A percentile compares a stretch with the other conserved stretches of the same genome.
Evolutionary conservation across 1,140 invertebrate species (phyloP).

Genomic region (Mizuhopecten yessoensis): DNA sequence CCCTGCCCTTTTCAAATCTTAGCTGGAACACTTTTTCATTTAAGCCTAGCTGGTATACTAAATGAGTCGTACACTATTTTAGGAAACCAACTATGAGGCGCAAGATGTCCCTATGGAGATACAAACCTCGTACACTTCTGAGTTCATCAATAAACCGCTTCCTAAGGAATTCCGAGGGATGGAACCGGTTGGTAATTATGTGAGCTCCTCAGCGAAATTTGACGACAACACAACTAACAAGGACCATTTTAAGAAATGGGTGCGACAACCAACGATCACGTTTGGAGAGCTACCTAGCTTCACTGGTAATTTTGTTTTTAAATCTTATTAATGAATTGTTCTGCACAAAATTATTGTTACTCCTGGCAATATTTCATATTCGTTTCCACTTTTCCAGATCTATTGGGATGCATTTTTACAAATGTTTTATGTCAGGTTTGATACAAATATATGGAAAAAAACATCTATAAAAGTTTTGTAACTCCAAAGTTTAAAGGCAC

Average conservation of each 20-base stretch:
- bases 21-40: no score
- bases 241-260: slow-evolving; percentile 79
- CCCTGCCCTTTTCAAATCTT: no score
- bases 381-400: no score
- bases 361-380: no score
- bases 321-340: no score
- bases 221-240: slow-evolving; percentile 78
- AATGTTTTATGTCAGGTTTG: no score
- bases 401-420: no score
- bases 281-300: slow-evolving; percentile 81
- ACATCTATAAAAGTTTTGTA: no score
- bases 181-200: slow-evolving; percentile 64
- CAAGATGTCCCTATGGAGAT: slow-evolving; percentile 67
- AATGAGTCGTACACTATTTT: slow-evolving; percentile 21
- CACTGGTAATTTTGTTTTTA: slow-evolving; percentile 70
- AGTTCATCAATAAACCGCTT: slow-evolving; percentile 73
- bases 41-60: no score
- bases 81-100: slow-evolving; percentile 75
- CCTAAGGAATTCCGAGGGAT: slow-evolving; percentile 61
- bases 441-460: no score
- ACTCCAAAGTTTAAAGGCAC: no score
- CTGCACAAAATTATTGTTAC: no score
- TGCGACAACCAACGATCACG: slow-evolving; percentile 70
- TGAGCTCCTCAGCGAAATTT: slow-evolving; percentile 68
- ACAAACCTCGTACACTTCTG: slow-evolving; percentile 72